Base-by-base conservation (phyloP, 2,113 vertebrate species). In the Recurvirostra avosetta region DNA sequence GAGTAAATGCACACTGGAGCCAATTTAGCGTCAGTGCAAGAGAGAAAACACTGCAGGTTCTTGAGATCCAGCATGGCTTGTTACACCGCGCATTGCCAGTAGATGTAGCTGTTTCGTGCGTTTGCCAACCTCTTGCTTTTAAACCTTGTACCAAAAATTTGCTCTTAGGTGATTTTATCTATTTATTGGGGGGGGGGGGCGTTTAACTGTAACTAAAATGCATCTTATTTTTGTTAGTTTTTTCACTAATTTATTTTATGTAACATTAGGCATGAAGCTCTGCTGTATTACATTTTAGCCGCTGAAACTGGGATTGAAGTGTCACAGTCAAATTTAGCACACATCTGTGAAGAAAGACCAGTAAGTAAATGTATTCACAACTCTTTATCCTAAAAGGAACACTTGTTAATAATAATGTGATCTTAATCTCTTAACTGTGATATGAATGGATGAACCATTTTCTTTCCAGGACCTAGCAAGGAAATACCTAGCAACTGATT, bases 291-390 rank as follows among this genome's bases (percentile, higher is more conserved):
- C 25, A 78, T 98, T 75, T 94, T 99, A 96, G 98, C 99, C 23
- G 99, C 99, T 94, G 99, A 99, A 98, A 98, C 99, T 30, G 99
- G 99, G 77, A 98, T 99, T 86, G 98, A 98, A 97, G 98, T 99
- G 94, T 99, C 99, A 49, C 99, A 99, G 97, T 98, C 98, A 92
- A 99, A 99, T 89, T 97, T 98, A 63, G 99, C 99, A 18, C 98
- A 99, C 96, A 98, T 99, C 95, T 99, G 99, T 93, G 98, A 99
- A 98, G 99, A 99, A 97, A 97, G 95, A 90, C 97, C 98, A 29
- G 98, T 99, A 95, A 98, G 98, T 98, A 94, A 77, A 91, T 76
- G 23, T 63, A n/a, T 91, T 91, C 80, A 82, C 70, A 87, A 58
- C 26, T 29, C 50, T 52, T 55, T 43, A 17, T 91, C 30, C 63